A percentile compares a stretch with the other conserved stretches of the same genome.
phyloP scores from a whole-genome alignment of 2,113 vertebrate species.

The Eubucco bourcierii region DNA sequence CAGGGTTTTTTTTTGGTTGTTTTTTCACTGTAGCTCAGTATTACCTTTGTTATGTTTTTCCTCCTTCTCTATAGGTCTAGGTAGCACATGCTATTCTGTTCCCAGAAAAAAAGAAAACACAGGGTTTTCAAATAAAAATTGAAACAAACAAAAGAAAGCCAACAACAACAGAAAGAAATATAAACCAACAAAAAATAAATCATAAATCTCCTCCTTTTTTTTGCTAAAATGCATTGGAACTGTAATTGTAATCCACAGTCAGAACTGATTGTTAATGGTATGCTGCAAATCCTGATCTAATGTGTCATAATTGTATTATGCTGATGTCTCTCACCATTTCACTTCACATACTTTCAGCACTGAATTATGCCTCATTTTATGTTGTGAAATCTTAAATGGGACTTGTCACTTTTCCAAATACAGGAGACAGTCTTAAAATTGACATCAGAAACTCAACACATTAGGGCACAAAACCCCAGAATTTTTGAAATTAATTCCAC shows the following conservation, averaged over 20 bases:
- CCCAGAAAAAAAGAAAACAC: not conserved
- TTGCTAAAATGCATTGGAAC: conserved; percentile 23
- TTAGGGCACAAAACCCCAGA: not conserved
- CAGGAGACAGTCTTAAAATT: conserved; percentile 40
- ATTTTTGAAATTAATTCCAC: conserved; percentile 6
- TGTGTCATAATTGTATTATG: conserved; percentile 73
- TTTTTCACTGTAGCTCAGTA: not conserved
- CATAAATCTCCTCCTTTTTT: not conserved
- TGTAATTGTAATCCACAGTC: conserved; percentile 59
- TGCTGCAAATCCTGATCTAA: conserved; percentile 74
- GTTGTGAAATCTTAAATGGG: conserved; percentile 62
- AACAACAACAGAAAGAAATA: not conserved
- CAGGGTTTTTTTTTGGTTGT: not conserved
- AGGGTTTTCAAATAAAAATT: not conserved
- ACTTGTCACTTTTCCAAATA: conserved; percentile 72
- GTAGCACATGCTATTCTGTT: not conserved
- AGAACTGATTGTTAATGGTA: conserved; percentile 67
- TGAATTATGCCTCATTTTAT: conserved; percentile 62
- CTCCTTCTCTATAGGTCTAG: not conserved
- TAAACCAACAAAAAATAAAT: not conserved
- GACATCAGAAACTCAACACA: not conserved
- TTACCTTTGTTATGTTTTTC: not conserved
- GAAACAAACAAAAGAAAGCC: not conserved
- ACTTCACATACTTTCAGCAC: conserved; percentile 32
- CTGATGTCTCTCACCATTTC: conserved; percentile 60